A percentile compares a stretch with the other conserved stretches of the same genome.
Evolutionary conservation across 2,888 invertebrate species (phyloP).

Genomic region (Orthosia incerta): DNA sequence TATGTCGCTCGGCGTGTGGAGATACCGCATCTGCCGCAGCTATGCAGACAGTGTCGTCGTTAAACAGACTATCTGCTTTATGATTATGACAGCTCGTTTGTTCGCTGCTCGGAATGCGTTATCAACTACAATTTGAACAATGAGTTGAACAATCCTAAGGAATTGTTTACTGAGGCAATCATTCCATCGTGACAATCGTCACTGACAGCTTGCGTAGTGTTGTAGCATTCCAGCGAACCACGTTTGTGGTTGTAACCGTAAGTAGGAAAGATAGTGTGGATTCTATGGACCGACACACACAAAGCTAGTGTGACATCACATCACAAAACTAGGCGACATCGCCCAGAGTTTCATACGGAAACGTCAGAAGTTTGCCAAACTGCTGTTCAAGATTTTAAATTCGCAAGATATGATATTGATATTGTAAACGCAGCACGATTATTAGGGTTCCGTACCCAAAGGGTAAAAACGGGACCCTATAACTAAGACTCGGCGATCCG

Average conservation of each 20-base stretch:
- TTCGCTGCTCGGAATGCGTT: conserved; percentile 25
- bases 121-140: conserved; percentile 32
- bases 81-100: conserved; percentile 46
- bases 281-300: background rate
- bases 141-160: conserved; percentile 23
- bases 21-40: no score
- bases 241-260: background rate
- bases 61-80: conserved; percentile 45
- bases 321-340: no score
- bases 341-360: background rate
- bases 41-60: conserved; percentile 32
- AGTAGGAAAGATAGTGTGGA: no score
- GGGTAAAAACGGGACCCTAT: no score
- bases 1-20: no score
- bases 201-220: background rate
- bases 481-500: no score
- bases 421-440: background rate
- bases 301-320: background rate
- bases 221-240: background rate
- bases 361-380: background rate
- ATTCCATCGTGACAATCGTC: conserved; percentile 6
- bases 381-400: background rate
- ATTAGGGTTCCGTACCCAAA: no score
- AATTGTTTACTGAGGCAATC: conserved; percentile 4
- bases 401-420: background rate